Conservation (phyloP, 2,888 invertebrate genomes). For the Tinea pellionella region DNA sequence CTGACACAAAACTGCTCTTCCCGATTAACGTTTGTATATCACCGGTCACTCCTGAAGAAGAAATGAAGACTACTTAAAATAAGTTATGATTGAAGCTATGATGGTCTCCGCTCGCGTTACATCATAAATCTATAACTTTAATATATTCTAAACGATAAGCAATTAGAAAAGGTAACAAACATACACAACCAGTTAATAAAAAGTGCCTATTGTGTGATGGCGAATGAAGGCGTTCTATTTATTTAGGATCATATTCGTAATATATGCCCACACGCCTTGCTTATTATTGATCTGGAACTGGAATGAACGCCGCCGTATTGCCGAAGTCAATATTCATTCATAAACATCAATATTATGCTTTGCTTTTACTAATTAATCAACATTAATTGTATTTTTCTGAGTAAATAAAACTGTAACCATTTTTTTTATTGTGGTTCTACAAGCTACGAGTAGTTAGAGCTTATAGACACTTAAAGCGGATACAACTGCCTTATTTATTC, state of each 20-base stretch:
- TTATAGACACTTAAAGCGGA: too few relatives aligned
- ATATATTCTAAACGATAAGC: neutral
- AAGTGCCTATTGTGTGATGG: neutral
- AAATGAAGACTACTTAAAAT: too few relatives aligned
- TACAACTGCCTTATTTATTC: too few relatives aligned
- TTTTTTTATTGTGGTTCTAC: too few relatives aligned
- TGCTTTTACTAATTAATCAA: neutral
- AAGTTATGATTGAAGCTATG: too few relatives aligned
- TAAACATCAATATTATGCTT: neutral
- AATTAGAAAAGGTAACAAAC: neutral
- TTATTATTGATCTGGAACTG: neutral
- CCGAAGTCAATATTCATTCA: neutral
- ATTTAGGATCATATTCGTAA: neutral
- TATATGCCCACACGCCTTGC: neutral
- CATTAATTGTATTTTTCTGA: neutral
- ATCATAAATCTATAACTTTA: too few relatives aligned
- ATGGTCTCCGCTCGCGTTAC: too few relatives aligned
- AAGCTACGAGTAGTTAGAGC: too few relatives aligned
- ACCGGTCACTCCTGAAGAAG: too few relatives aligned
- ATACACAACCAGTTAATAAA: neutral
- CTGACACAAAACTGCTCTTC: too few relatives aligned
- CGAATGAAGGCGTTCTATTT: neutral
- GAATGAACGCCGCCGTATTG: neutral
- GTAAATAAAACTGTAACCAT: too few relatives aligned
- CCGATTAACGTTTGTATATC: too few relatives aligned